Evolutionary conservation across 2,113 vertebrate genomes (phyloP).

Genomic region (Jacana jacana): DNA sequence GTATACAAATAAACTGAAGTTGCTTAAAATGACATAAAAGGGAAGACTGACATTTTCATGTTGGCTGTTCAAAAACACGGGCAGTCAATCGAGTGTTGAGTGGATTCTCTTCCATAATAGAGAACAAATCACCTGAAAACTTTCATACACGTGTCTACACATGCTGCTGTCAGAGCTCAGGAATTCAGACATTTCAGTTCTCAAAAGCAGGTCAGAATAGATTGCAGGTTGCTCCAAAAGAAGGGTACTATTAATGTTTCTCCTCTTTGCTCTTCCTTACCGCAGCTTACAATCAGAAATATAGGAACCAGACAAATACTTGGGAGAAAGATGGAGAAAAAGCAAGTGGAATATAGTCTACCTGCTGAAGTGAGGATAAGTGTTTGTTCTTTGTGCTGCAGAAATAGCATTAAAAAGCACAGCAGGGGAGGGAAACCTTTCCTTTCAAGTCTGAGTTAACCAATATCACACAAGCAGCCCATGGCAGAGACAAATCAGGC

Average conservation of each 20-base stretch:
- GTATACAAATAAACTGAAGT: background rate
- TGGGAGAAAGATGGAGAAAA: background rate
- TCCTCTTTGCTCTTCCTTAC: background rate
- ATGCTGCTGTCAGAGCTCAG: conserved; percentile 36
- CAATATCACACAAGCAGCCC: conserved; percentile 19
- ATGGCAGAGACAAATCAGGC: background rate
- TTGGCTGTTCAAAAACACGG: background rate
- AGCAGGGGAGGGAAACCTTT: conserved; percentile 10
- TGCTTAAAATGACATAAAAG: background rate
- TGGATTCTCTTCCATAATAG: conserved; percentile 12
- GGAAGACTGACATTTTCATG: background rate
- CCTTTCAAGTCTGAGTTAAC: conserved; percentile 27
- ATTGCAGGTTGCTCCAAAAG: background rate
- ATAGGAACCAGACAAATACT: background rate
- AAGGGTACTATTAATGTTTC: background rate
- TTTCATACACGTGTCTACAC: background rate
- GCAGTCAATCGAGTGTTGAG: background rate
- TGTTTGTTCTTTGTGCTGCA: background rate
- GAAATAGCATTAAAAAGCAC: background rate
- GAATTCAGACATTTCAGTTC: conserved; percentile 41
- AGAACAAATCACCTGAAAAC: conserved; percentile 25
- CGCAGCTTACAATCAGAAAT: conserved; percentile 5
- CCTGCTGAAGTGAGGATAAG: background rate
- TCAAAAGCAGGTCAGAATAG: conserved; percentile 36
- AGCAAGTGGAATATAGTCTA: background rate